Evolutionary conservation across 2,113 vertebrate genomes (phyloP).

Genomic region (Cryptomyrus ogoouensis): DNA sequence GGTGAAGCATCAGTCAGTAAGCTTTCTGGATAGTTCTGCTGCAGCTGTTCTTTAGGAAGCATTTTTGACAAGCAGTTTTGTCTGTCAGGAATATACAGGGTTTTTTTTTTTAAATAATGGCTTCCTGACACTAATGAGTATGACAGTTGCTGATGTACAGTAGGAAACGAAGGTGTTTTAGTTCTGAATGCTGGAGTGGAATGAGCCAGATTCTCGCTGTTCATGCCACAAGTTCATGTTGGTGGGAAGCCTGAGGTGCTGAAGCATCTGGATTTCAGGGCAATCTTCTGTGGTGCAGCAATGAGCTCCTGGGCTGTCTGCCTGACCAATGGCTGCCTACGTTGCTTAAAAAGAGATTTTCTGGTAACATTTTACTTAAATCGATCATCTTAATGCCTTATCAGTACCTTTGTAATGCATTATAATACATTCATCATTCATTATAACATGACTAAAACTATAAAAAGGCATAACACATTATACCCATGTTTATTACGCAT

Average conservation of each 20-base stretch:
- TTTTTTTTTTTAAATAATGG: not conserved
- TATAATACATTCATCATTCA: no score
- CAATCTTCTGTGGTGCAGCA: not conserved
- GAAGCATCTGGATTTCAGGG: not conserved
- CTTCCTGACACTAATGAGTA: not conserved
- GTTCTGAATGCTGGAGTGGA: not conserved
- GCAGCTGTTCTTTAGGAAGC: not conserved
- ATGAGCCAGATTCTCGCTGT: not conserved
- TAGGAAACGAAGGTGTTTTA: not conserved
- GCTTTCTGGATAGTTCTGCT: not conserved
- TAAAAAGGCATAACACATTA: no score
- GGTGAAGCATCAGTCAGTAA: not conserved
- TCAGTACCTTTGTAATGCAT: no score
- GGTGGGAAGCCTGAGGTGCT: not conserved
- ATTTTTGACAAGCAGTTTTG: not conserved
- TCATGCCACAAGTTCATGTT: not conserved
- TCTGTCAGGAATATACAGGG: not conserved
- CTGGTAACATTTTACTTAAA: not conserved
- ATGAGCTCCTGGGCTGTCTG: not conserved
- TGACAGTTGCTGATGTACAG: not conserved
- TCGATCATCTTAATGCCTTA: not conserved
- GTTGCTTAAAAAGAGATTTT: not conserved
- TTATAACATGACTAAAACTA: no score
- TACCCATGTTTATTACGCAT: no score
- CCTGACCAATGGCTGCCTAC: not conserved